Conservation (phyloP, 2,113 vertebrate species). For the Corythornis madagascariensis region DNA sequence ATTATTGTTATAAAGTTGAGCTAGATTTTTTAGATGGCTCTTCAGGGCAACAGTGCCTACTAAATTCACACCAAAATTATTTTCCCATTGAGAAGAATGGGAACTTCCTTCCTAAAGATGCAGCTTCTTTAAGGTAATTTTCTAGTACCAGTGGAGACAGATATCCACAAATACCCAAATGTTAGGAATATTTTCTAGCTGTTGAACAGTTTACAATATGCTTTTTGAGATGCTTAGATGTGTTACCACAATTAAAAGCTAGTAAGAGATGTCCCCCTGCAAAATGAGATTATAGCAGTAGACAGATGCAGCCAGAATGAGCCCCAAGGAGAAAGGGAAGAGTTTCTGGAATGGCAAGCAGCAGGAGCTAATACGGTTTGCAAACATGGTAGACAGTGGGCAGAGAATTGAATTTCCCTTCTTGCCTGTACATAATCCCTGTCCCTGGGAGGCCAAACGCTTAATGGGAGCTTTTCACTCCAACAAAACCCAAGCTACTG, state of each 20-base stretch:
- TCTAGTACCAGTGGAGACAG: not conserved
- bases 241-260: constrained; percentile 19
- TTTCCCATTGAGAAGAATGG: not conserved
- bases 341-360: constrained; percentile 17
- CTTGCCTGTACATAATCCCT: constrained; percentile 19
- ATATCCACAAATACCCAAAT: not conserved
- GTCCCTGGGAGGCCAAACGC: constrained; percentile 28
- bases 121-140: not conserved
- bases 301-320: constrained; percentile 56
- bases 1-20: not conserved
- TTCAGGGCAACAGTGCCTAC: not conserved
- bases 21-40: not conserved
- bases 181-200: not conserved
- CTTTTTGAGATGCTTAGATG: not conserved
- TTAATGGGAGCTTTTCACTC: not conserved
- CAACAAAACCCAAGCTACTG: not conserved
- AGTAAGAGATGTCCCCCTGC: not conserved
- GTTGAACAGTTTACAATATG: not conserved
- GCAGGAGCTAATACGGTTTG: constrained; percentile 56
- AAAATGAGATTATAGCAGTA: constrained; percentile 37
- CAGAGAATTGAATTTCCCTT: constrained; percentile 44
- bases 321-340: constrained; percentile 22
- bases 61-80: not conserved
- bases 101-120: not conserved
- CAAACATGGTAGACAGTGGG: constrained; percentile 39